These are phyloP conservation scores for Brachyalestes nurse DNA, from an alignment of 2,797 vertebrate species.

Conservation along the genomic window DNA sequence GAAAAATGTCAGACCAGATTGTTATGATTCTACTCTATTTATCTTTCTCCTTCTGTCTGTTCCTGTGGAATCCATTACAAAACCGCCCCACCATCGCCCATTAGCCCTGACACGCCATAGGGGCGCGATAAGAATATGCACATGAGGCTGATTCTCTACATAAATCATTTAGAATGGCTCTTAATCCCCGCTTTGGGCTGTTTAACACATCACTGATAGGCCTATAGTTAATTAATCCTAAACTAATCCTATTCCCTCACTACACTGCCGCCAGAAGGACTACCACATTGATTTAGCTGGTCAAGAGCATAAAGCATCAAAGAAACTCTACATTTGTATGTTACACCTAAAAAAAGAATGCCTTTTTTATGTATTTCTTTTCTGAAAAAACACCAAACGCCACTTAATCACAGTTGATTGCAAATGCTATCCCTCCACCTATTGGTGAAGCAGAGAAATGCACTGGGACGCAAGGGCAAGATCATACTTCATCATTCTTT, in stretches of 20 bases:
- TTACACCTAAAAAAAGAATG: neutral
- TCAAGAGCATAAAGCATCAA: too few species aligned
- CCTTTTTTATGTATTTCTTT: too few species aligned
- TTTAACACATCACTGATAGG: constrained; percentile 10
- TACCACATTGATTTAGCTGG: too few species aligned
- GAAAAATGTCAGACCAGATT: too few species aligned
- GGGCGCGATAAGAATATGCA: neutral
- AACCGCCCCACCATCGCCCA: neutral
- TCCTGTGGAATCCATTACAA: neutral
- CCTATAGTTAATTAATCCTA: constrained; percentile 7
- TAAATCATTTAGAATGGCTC: neutral
- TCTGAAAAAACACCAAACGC: neutral
- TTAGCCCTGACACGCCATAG: neutral
- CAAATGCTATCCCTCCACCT: constrained; percentile 20
- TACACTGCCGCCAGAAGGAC: neutral
- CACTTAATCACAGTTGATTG: neutral
- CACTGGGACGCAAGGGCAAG: neutral
- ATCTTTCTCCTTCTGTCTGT: neutral
- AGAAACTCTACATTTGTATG: neutral
- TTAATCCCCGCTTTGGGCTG: constrained; percentile 14
- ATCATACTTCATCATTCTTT: too few species aligned
- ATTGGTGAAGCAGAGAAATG: neutral
- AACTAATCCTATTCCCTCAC: neutral
- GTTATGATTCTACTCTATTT: neutral
- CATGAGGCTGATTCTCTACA: neutral